These are phyloP conservation scores for Lordiphosa stackelbergi DNA, from an alignment of 1,140 invertebrate genomes.

Conservation along the genomic window DNA sequence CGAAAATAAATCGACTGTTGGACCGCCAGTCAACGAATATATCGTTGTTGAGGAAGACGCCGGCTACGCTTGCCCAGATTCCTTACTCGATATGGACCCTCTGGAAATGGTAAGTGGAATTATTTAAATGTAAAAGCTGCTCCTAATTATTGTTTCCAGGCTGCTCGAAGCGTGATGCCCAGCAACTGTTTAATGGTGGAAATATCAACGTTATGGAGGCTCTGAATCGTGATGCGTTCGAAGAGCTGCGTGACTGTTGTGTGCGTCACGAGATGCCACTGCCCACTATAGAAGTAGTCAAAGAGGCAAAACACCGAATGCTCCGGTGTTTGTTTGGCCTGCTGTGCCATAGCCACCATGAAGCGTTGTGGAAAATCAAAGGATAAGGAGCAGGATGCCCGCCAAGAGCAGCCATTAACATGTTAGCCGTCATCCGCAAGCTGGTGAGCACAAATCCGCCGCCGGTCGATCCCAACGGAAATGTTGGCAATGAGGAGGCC, in stretches of 20 bases:
- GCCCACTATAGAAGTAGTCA: conserved; percentile 63
- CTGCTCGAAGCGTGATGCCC: conserved; percentile 68
- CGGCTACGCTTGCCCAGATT: conserved; percentile 51
- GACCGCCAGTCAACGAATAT: conserved; percentile 45
- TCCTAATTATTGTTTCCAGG: conserved; percentile 19
- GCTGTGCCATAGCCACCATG: conserved; percentile 63
- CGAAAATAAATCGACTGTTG: no score
- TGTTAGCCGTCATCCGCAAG: conserved; percentile 51
- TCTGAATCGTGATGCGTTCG: conserved; percentile 59
- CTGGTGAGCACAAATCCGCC: conserved; percentile 22
- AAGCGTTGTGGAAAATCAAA: conserved; percentile 67
- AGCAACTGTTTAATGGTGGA: conserved; percentile 46
- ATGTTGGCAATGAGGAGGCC: conserved; percentile 34
- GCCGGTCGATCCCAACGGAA: background rate
- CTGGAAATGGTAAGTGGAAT: conserved; percentile 43
- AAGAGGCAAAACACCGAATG: conserved; percentile 63
- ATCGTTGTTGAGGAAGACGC: conserved; percentile 54
- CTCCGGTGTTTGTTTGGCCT: conserved; percentile 65
- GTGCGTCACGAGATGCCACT: conserved; percentile 65
- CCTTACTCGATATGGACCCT: conserved; percentile 41
- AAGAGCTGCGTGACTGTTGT: conserved; percentile 64
- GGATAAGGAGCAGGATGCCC: conserved; percentile 72
- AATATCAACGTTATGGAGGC: conserved; percentile 25
- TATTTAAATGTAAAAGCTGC: background rate
- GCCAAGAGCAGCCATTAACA: conserved; percentile 65